Evolutionary conservation across 2,888 invertebrate species (phyloP).

Genomic region (Lymantria monacha): DNA sequence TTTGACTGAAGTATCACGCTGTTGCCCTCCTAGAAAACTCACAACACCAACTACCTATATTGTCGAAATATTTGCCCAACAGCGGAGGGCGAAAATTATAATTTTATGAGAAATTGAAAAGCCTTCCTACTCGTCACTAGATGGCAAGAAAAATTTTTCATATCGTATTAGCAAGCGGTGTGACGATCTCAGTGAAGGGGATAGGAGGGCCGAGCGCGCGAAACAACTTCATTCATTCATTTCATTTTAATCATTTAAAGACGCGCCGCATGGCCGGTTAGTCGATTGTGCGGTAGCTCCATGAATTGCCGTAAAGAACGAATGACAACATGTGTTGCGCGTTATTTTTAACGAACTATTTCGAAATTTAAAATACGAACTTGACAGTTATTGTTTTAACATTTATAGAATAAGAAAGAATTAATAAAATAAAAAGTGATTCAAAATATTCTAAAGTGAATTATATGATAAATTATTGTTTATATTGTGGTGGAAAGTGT

Average conservation of each 20-base stretch:
- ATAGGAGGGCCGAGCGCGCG: slow-evolving; percentile 20
- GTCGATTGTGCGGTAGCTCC: slow-evolving; percentile 26
- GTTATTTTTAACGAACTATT: slow-evolving; percentile 69
- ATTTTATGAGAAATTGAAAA: too few species aligned
- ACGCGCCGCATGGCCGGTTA: slow-evolving; percentile 56
- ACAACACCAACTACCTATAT: too few species aligned
- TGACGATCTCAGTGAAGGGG: slow-evolving; percentile 29
- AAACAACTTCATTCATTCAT: slow-evolving; percentile 61
- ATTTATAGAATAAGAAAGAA: slow-evolving; percentile 6
- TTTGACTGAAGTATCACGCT: too few species aligned
- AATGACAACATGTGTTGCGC: slow-evolving; percentile 49
- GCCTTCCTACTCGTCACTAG: slow-evolving; percentile 5
- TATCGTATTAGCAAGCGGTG: slow-evolving; percentile 27
- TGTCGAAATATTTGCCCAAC: too few species aligned
- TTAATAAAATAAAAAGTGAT: slow-evolving; percentile 23
- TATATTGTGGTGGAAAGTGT: slow-evolving; percentile 56
- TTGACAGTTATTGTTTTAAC: slow-evolving; percentile 53
- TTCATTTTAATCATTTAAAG: slow-evolving; percentile 40
- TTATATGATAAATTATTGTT: slow-evolving; percentile 37
- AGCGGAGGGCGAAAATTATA: too few species aligned
- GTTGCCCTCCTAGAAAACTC: too few species aligned
- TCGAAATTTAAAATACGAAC: slow-evolving; percentile 64
- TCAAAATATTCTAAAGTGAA: slow-evolving; percentile 23
- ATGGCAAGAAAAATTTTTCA: not conserved
- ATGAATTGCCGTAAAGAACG: slow-evolving; percentile 20